These are phyloP conservation scores for Leontocebus nigricollis DNA, from an alignment of 2,797 vertebrate species.

Conservation along the genomic window DNA sequence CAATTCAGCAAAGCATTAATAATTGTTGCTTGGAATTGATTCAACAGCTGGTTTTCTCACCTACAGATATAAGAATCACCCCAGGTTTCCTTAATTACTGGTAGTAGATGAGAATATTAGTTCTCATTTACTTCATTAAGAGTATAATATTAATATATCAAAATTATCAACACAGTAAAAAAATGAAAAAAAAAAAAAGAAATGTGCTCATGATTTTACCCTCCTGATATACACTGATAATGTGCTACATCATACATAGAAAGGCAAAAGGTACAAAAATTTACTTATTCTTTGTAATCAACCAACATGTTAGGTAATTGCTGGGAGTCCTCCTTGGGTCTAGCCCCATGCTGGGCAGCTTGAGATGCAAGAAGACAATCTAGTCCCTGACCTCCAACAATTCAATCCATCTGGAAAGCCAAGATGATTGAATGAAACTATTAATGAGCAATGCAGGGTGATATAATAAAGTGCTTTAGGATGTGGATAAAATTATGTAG, in stretches of 20 bases:
- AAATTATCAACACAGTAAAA: background rate
- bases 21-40: slow-evolving; percentile 15
- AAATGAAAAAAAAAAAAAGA: background rate
- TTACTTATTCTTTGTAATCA: slow-evolving; percentile 11
- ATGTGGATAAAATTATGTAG: slow-evolving; percentile 36
- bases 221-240: background rate
- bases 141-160: slow-evolving; percentile 42
- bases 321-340: background rate
- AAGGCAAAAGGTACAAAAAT: background rate
- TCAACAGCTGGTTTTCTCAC: slow-evolving; percentile 33
- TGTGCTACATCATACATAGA: background rate
- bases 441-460: background rate
- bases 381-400: background rate
- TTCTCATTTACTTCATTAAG: slow-evolving; percentile 19
- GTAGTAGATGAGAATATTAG: slow-evolving; percentile 39
- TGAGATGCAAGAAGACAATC: background rate
- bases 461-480: slow-evolving; percentile 13
- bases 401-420: slow-evolving; percentile 22
- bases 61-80: background rate
- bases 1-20: slow-evolving; percentile 31
- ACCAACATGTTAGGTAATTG: background rate
- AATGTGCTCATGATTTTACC: background rate
- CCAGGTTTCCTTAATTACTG: slow-evolving; percentile 44
- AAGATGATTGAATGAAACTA: slow-evolving; percentile 38
- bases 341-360: background rate